A percentile compares a stretch with the other conserved stretches of the same genome.
Conservation (phyloP, 2,113 vertebrate genomes). For the Austrofundulus limnaeus region DNA sequence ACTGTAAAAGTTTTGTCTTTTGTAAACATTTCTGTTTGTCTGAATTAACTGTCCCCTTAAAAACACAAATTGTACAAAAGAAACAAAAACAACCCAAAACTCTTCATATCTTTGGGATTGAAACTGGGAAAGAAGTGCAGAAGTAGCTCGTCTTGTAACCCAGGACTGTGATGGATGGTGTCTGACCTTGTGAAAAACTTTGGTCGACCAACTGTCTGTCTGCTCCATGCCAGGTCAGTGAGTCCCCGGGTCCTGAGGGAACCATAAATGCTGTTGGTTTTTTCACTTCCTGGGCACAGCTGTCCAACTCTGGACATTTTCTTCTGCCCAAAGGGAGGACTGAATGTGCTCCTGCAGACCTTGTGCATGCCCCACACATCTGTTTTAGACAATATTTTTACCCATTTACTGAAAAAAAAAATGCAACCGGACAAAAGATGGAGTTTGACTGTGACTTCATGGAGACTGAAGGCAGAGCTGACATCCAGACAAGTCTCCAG, state of each 20-base stretch:
- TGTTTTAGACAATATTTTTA: slow-evolving; percentile 61
- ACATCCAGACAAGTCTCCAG: no score
- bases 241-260: slow-evolving; percentile 60
- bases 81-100: no score
- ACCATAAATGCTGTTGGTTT: slow-evolving; percentile 66
- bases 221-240: slow-evolving; percentile 66
- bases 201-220: slow-evolving; percentile 51
- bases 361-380: slow-evolving; percentile 63
- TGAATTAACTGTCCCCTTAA: no score
- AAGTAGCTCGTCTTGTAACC: neutral
- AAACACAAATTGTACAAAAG: no score
- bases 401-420: slow-evolving; percentile 53
- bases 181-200: slow-evolving; percentile 69
- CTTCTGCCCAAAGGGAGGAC: slow-evolving; percentile 69
- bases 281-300: slow-evolving; percentile 76
- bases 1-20: no score
- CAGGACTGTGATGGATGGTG: slow-evolving; percentile 25
- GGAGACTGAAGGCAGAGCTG: no score
- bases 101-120: neutral
- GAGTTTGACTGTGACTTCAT: no score
- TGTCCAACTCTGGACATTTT: slow-evolving; percentile 77
- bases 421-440: no score
- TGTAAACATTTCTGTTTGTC: no score
- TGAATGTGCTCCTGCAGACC: slow-evolving; percentile 52
- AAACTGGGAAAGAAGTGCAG: neutral